Conservation (phyloP, 2,797 vertebrate species). For the Acanthurus lineatus region DNA sequence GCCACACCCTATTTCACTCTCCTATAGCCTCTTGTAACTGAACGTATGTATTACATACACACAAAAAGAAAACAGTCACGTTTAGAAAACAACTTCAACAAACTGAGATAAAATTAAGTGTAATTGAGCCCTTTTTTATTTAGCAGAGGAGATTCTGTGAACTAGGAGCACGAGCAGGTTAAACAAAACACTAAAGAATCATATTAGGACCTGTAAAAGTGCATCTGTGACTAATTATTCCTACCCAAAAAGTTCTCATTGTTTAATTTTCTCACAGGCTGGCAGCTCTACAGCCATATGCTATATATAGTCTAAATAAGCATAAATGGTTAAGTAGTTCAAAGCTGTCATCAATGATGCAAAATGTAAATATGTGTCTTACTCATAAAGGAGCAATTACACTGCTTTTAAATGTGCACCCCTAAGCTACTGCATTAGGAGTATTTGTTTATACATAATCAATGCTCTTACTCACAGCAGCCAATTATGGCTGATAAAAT, state of each 20-base stretch:
- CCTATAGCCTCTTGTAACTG: background rate
- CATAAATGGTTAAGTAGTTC: background rate
- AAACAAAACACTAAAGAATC: background rate
- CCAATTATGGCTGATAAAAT: background rate
- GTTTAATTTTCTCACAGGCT: background rate
- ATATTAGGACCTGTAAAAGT: background rate
- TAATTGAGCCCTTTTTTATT: too few relatives aligned
- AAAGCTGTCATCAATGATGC: background rate
- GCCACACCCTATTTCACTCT: background rate
- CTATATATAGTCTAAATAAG: background rate
- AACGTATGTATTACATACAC: background rate
- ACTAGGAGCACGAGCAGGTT: background rate
- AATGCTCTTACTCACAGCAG: background rate
- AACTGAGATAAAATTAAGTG: background rate
- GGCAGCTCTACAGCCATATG: too few relatives aligned
- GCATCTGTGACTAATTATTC: background rate
- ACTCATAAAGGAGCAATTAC: background rate
- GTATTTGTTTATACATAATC: background rate
- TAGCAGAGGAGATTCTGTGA: background rate
- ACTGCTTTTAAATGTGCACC: background rate
- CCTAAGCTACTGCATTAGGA: background rate
- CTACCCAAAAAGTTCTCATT: background rate
- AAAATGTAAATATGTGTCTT: background rate
- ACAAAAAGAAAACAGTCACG: background rate
- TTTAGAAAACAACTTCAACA: background rate